phyloP scores from a whole-genome alignment of 2,113 vertebrate genomes.

The Anguilla rostrata region DNA sequence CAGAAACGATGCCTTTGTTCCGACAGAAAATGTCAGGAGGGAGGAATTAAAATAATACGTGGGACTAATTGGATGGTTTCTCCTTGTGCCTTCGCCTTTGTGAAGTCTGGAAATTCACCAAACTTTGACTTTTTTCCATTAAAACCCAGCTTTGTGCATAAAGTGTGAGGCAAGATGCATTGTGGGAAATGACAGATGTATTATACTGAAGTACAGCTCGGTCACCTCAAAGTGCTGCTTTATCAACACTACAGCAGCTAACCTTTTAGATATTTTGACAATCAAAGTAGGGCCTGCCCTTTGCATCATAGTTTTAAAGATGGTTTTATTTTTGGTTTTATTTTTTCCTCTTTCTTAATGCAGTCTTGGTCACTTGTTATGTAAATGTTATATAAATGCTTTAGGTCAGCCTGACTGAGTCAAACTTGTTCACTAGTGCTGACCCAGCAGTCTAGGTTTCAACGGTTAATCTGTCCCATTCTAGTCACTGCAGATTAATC shows the following conservation, averaged over 20 bases:
- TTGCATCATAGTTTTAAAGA: background rate
- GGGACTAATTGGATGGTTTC: background rate
- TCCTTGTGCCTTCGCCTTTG: background rate
- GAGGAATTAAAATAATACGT: background rate
- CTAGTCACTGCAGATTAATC: background rate
- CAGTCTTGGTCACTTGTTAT: background rate
- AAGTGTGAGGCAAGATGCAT: background rate
- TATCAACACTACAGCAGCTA: background rate
- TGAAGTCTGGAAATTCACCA: background rate
- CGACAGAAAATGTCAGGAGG: background rate
- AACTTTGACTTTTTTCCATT: background rate
- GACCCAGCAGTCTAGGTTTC: no score
- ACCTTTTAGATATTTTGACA: background rate
- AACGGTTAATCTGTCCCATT: no score
- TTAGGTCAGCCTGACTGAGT: background rate
- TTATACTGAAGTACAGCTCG: background rate
- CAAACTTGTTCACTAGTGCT: background rate
- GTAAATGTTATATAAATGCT: background rate
- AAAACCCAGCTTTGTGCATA: background rate
- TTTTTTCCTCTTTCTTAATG: background rate
- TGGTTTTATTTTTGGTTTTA: background rate
- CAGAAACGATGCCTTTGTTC: background rate
- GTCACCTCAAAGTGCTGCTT: background rate
- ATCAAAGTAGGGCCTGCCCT: background rate
- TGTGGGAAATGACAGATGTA: background rate